phyloP scores from a whole-genome alignment of 1,140 invertebrate species.

The Listronotus bonariensis region DNA sequence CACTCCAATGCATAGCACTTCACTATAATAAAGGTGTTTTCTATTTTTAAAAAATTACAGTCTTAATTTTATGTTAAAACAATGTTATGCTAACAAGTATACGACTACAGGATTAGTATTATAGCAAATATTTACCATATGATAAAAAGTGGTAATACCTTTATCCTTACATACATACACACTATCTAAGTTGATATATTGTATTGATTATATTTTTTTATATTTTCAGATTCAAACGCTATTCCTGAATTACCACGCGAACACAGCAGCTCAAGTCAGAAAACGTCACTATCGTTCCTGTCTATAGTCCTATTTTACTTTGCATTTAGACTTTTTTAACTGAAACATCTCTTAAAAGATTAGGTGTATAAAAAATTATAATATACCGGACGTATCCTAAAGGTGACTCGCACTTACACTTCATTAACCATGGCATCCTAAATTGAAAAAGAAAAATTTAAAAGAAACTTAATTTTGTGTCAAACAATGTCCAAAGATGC shows the following conservation, averaged over 20 bases:
- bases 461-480: too few species aligned
- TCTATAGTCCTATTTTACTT: constrained; percentile 5
- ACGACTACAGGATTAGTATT: background rate
- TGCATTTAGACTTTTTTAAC: constrained; percentile 1
- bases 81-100: background rate
- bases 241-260: constrained; percentile 22
- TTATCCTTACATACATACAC: background rate
- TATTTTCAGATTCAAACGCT: constrained; percentile 32
- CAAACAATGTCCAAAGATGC: too few species aligned
- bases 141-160: constrained; percentile 12
- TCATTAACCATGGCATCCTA: too few species aligned
- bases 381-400: too few species aligned
- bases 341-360: background rate
- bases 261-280: constrained; percentile 3
- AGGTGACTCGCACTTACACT: too few species aligned
- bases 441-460: too few species aligned
- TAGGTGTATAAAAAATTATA: background rate
- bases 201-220: constrained; percentile 12
- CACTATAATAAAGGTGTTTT: too few species aligned
- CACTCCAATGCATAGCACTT: constrained; percentile 15
- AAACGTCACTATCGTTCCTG: background rate
- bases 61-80: too few species aligned
- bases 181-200: background rate
- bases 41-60: too few species aligned
- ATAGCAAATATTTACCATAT: constrained; percentile 28